phyloP scores from a whole-genome alignment of 2,113 vertebrate species.

The Oryzias celebensis region DNA sequence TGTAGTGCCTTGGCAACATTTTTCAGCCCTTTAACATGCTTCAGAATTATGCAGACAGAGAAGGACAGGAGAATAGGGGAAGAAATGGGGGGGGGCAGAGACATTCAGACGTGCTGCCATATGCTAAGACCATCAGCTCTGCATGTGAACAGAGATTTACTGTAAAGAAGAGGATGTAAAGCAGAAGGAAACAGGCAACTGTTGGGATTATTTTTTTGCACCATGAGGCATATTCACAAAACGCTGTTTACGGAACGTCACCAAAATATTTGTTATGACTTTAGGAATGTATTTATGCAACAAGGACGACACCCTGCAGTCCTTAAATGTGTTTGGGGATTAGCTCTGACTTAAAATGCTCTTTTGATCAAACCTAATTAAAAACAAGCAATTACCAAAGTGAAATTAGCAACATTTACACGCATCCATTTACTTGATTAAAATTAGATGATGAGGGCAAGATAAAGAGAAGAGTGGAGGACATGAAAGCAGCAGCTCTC shows the following conservation, averaged over 20 bases:
- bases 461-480: constrained; percentile 69
- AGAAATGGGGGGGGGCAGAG: background rate
- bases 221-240: constrained; percentile 2
- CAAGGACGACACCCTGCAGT: background rate
- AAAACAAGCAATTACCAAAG: constrained; percentile 77
- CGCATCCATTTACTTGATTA: constrained; percentile 83
- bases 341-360: constrained; percentile 60
- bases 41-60: constrained; percentile 39
- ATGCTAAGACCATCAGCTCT: constrained; percentile 65
- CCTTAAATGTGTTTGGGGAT: constrained; percentile 28
- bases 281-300: constrained; percentile 2
- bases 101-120: constrained; percentile 51
- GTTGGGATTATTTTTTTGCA: constrained; percentile 17
- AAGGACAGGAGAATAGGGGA: constrained; percentile 23
- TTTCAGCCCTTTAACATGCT: constrained; percentile 47
- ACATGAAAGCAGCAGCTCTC: constrained; percentile 74
- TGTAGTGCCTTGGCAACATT: constrained; percentile 47
- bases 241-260: constrained; percentile 11
- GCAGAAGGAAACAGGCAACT: constrained; percentile 46
- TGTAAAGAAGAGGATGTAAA: constrained; percentile 45
- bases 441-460: constrained; percentile 79
- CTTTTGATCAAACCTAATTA: constrained; percentile 79
- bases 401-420: constrained; percentile 81
- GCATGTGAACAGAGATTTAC: constrained; percentile 43
- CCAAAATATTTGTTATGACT: background rate